These are phyloP conservation scores for Ahaetulla prasina DNA, from an alignment of 2,113 vertebrate genomes.

Conservation along the genomic window DNA sequence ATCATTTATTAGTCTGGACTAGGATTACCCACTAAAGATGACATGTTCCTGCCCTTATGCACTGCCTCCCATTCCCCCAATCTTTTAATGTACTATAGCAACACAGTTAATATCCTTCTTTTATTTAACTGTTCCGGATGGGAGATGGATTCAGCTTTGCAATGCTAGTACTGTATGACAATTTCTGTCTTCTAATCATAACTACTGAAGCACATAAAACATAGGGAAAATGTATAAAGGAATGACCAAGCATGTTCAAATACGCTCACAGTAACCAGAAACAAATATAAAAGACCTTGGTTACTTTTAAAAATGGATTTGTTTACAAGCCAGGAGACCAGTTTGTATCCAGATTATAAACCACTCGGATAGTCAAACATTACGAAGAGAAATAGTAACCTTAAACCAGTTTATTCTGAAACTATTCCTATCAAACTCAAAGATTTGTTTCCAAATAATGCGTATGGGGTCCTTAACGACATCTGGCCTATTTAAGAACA, in stretches of 20 bases:
- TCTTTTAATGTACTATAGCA: background rate
- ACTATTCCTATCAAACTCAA: background rate
- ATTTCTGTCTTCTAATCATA: conserved; percentile 3
- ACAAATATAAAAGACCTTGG: conserved; percentile 52
- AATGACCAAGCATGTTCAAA: conserved; percentile 52
- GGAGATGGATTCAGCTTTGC: background rate
- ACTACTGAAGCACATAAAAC: conserved; percentile 54
- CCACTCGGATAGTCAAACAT: background rate
- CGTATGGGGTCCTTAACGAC: conserved; percentile 47
- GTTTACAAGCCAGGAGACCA: conserved; percentile 43
- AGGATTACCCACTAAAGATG: background rate
- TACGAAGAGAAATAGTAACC: background rate
- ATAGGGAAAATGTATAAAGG: conserved; percentile 40
- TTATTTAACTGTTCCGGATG: background rate
- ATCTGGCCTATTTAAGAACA: conserved; percentile 48
- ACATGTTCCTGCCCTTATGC: background rate
- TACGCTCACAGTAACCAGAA: conserved; percentile 32
- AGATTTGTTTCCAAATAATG: background rate
- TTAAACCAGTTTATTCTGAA: background rate
- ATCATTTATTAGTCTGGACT: background rate
- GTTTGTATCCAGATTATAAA: conserved; percentile 26
- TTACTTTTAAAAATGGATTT: conserved; percentile 47
- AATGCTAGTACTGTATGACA: conserved; percentile 1
- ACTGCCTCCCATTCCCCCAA: background rate
- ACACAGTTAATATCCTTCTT: background rate